Base-by-base conservation (phyloP, 2,797 vertebrate species). In the Sebastes oblongus region DNA sequence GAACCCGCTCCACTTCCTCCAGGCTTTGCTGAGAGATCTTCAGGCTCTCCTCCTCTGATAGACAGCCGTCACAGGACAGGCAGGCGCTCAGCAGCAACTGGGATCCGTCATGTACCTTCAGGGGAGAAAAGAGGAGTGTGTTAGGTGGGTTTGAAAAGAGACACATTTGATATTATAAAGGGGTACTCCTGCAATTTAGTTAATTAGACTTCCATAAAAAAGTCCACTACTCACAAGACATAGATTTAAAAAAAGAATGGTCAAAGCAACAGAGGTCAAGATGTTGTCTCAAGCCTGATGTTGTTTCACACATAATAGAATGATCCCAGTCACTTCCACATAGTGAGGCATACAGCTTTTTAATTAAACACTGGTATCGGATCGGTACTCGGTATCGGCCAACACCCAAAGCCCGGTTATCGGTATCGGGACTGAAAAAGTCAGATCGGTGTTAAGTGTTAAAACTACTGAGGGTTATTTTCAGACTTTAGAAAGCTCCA, bases 71-170 rank as follows among this genome's bases (percentile, higher is more conserved):
- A 82, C 98, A 99, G 1, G 98, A 97, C 91, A 99, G 93, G 91
- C 98, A 99, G 36, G 98, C 97, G 1, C 98, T 99, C 89, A 99
- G 94, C 88, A 98, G 91, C 91, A 97, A 82, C 92, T 95, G 96
- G 70, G 94, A 87, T 69, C 96, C 94, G 39, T 96, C 97, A 60
- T 89, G 95, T 81, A 92, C 93, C 97, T 98, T 20, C 20, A 7
- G 68, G 12, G 3, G 3, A 6, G 50, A 1, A 13, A 42, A 42
- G 14, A 20, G 22, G 4, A 27, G 16, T 0, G 22, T 20, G 36
- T 66, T 39, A 60, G 50, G 18, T 52, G 20, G 20, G 50, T 54
- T 52, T 52, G n/a, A 52, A 52, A 34, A 66, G 12, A 61, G 6
- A n/a, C 18, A 56, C 3, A 54, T 20, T 14, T n/a, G 22, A 9